Evolutionary conservation across 2,113 vertebrate species (phyloP), one percentile per base, ranked within the genome.

Genomic region (Melanostigma gelatinosum): DNA sequence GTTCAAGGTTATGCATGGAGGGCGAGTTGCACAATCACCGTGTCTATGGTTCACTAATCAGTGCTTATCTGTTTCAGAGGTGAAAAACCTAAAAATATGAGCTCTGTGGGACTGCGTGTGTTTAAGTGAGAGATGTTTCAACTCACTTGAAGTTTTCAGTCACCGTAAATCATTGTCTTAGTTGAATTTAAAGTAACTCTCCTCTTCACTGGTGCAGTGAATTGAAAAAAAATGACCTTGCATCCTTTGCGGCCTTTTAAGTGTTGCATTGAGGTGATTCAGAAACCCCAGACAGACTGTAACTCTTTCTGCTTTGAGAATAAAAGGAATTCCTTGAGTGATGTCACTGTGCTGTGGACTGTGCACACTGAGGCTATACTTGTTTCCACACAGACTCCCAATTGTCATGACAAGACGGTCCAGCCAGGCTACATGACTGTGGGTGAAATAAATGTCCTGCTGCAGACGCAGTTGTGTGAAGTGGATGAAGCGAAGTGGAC

Each of bases 11-110:
- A 62, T 80, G 44, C 64, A 27, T 4, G 27, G 63, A 36, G 46
- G 68, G 5, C 9, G n/a, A 46, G 76, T 91, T 91, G 62, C 67
- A 62, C 79, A 92, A 89, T 89, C 77, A 50, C 62, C 13, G 18
- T 62, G 63, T 57, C 57, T 64, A 72, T 82, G 88, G 81, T 89
- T 91, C 91, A 78, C 72, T 84, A 68, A 72, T 89, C 73, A 83
- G 67, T 57, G 54, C 82, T 91, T 91, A 92, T 91, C 85, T 87
- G 57, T 65, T 32, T 77, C 27, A 42, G 32, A 78, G 67, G 72
- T 58, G 27, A 48, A 78, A 78, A 72, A 83, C 69, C 72, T 32
- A 40, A 32, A 81, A 85, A 79, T 83, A 55, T 76, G n/a, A 83
- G 67, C 61, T 69, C 48, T 72, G 72, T 79, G 63, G 55, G 52